Conservation (phyloP, 1,140 invertebrate species). For the Argopecten irradians region DNA sequence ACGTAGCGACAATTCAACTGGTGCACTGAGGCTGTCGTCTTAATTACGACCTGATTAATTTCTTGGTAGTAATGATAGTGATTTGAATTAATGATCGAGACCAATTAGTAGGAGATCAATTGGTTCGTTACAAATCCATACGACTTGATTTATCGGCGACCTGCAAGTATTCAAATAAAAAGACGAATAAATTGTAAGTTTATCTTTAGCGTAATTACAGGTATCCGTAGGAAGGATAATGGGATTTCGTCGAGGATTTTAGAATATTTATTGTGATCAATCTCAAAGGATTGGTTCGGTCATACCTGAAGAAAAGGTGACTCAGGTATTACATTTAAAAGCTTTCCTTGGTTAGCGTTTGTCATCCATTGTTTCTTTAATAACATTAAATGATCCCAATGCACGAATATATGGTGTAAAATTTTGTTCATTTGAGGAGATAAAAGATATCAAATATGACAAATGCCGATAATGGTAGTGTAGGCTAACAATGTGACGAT, state of each 20-base stretch:
- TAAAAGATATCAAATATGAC: background rate
- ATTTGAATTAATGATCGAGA: constrained; percentile 4
- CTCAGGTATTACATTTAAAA: background rate
- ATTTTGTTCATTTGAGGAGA: background rate
- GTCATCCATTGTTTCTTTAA: background rate
- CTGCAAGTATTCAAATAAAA: constrained; percentile 12
- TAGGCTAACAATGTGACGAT: background rate
- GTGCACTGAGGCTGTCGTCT: background rate
- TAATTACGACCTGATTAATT: constrained; percentile 23
- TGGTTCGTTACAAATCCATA: constrained; percentile 10
- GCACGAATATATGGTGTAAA: background rate
- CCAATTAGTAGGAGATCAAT: constrained; percentile 14
- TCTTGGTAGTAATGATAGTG: constrained; percentile 1
- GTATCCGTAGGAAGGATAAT: background rate
- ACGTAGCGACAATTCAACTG: background rate
- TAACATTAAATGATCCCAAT: background rate
- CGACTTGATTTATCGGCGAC: background rate
- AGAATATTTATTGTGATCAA: background rate
- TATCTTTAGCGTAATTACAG: constrained; percentile 1
- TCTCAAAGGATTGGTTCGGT: background rate
- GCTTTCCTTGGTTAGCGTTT: background rate
- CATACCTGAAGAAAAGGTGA: background rate
- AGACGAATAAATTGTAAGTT: background rate
- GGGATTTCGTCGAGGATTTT: background rate
- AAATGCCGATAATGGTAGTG: background rate